Evolutionary conservation across 2,888 invertebrate species (phyloP), one percentile per base, ranked within the genome.

Genomic region (Colletes collaris): DNA sequence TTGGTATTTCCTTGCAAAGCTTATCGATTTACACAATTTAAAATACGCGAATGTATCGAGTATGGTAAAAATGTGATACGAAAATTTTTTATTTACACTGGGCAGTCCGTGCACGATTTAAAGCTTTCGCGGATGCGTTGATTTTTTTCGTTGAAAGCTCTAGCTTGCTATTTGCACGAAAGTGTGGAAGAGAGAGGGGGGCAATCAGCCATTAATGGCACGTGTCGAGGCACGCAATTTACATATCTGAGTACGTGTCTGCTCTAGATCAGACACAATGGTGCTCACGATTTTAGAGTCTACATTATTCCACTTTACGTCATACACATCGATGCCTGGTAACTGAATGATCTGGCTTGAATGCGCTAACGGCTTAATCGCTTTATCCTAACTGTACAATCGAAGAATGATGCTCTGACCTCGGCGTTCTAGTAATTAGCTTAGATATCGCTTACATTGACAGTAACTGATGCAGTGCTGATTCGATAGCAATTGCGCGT

Each of bases 161-260:
- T 50, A 10, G 19, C n/a, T 56, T 3, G 63, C 50, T 10, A 8
- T 63, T 70, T 52, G 49, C 55, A 44, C n/a, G 64, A 53, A 71
- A 65, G 35, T 37, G 40, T 49, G 13, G 37, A 62, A 13, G 27
- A 84, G 74, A 70, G 75, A 77, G 73, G 70, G 63, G 74, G 80
- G 85, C 88, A 87, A 88, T 90, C 88, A 90, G 88, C 88, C 88
- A 91, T 91, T 91, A 91, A 91, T 90, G 89, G 89, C 87, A 90
- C 87, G 87, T 90, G 90, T 87, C 89, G 89, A 71, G 83, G 76
- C 78, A 89, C 80, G 87, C 88, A 89, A 91, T 91, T 89, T 91
- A 90, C 90, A 91, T 91, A 90, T 82, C 83, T 86, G 87, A 91
- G 91, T 88, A 88, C 86, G 87, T 86, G 82, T 79, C 74, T 74